These are phyloP conservation scores for human DNA, from an alignment of 2,113 vertebrate species.

Conservation along the genomic window GRCh38 chr4:83067501-83068000, in stretches of 20 bases:
- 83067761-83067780: slow-evolving; percentile 45
- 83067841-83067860: not conserved
- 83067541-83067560: too few species aligned
- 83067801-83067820: not conserved
- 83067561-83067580: too few species aligned
- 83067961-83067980: not conserved
- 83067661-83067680: not conserved
- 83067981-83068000: not conserved
- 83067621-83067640: too few species aligned
- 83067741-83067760: not conserved
- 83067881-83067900: not conserved
- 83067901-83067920: slow-evolving; percentile 3
- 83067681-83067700: slow-evolving; percentile 17
- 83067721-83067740: not conserved
- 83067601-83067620: too few species aligned
- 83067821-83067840: not conserved
- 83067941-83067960: not conserved
- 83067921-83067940: not conserved
- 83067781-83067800: not conserved
- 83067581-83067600: too few species aligned
- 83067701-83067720: not conserved
- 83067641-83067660: too few species aligned
- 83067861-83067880: not conserved
- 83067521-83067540: too few species aligned
- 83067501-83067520: too few species aligned